These are phyloP conservation scores for Mus caroli DNA, from an alignment of 2,797 vertebrate species.

Conservation along the genomic window DNA sequence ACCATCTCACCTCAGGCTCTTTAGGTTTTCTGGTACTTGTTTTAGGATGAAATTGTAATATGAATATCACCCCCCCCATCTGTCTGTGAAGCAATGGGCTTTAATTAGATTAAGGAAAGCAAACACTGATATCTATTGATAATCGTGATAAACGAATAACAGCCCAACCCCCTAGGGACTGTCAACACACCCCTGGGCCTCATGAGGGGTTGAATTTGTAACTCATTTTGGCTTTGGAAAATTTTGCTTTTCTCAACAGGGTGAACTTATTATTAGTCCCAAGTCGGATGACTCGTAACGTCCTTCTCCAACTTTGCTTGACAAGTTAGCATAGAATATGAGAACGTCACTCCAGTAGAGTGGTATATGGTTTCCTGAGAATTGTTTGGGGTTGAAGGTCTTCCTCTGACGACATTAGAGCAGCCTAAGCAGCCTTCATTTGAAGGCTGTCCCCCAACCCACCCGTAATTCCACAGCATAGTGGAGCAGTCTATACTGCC, in stretches of 20 bases:
- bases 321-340: background rate
- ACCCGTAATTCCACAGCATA: background rate
- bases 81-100: background rate
- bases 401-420: background rate
- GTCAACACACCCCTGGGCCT: background rate
- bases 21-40: background rate
- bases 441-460: background rate
- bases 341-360: background rate
- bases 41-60: background rate
- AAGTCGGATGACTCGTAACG: background rate
- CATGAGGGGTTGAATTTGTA: background rate
- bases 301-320: background rate
- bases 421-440: background rate
- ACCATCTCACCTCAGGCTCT: background rate
- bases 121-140: background rate
- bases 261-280: background rate
- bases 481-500: background rate
- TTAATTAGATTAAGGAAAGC: background rate
- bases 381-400: background rate
- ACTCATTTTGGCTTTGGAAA: slow-evolving; percentile 11
- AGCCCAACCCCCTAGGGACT: background rate
- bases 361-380: slow-evolving; percentile 15
- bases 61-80: background rate
- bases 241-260: background rate
- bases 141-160: background rate